These are phyloP conservation scores for Ptiloglossa arizonensis DNA, from an alignment of 1,140 invertebrate species.

Conservation along the genomic window DNA sequence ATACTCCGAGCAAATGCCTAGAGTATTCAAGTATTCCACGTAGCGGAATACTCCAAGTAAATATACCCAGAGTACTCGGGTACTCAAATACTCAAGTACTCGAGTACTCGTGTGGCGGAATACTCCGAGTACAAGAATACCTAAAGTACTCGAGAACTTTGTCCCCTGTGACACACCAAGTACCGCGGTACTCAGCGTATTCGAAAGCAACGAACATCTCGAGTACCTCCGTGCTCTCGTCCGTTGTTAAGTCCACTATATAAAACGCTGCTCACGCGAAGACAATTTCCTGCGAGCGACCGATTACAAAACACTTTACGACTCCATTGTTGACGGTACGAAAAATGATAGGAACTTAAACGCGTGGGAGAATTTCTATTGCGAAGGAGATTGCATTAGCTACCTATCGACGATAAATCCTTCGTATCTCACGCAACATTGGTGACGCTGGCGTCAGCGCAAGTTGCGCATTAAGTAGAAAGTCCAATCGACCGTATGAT, in stretches of 20 bases:
- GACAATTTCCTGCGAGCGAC: not conserved
- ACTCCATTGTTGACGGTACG: not conserved
- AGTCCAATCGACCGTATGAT: not conserved
- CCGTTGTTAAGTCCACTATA: too few relatives aligned
- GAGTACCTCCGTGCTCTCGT: too few relatives aligned
- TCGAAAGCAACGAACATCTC: too few relatives aligned
- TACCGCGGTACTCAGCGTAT: too few relatives aligned
- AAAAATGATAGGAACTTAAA: not conserved
- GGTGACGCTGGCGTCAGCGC: constrained; percentile 7
- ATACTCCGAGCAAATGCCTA: too few relatives aligned
- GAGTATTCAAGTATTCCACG: too few relatives aligned
- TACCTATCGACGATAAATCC: not conserved
- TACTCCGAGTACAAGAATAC: too few relatives aligned
- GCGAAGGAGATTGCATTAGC: constrained; percentile 2
- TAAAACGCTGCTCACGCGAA: not conserved
- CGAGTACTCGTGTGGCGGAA: not conserved
- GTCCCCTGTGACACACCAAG: too few relatives aligned
- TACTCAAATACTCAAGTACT: not conserved
- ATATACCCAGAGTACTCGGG: too few relatives aligned
- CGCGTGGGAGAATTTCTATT: not conserved
- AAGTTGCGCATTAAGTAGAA: constrained; percentile 3
- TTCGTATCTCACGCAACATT: constrained; percentile 40
- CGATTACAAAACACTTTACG: not conserved
- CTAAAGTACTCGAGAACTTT: too few relatives aligned
- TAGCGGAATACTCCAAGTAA: too few relatives aligned